phyloP scores from a whole-genome alignment of 2,888 invertebrate species.

The Cryptocephalus primarius region DNA sequence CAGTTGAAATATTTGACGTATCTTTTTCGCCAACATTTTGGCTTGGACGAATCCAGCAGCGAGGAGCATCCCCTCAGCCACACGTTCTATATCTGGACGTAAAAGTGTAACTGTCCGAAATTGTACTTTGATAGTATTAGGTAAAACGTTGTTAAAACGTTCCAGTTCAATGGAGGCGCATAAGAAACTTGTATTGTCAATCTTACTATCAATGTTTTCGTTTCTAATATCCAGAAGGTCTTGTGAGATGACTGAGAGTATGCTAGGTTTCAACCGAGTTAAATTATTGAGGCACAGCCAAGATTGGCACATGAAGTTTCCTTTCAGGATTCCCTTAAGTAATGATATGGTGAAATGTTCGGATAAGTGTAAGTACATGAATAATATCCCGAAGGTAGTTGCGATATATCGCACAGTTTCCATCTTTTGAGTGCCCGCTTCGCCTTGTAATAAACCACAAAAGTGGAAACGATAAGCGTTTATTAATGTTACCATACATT shows the following conservation, averaged over 20 bases:
- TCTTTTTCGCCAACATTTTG: constrained; percentile 60
- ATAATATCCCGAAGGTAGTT: constrained; percentile 53
- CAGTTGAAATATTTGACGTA: constrained; percentile 56
- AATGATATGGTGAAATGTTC: constrained; percentile 47
- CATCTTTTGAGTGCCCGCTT: constrained; percentile 73
- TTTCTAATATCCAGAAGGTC: constrained; percentile 45
- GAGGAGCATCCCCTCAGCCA: constrained; percentile 67
- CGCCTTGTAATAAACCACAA: constrained; percentile 68
- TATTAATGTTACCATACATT: constrained; percentile 69
- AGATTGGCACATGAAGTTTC: constrained; percentile 64
- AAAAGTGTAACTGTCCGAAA: constrained; percentile 77
- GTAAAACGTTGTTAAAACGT: constrained; percentile 48
- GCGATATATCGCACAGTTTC: constrained; percentile 84
- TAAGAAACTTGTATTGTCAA: constrained; percentile 43
- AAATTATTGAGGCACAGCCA: constrained; percentile 83
- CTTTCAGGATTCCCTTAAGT: constrained; percentile 61
- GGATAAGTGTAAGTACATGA: constrained; percentile 69
- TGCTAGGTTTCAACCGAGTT: constrained; percentile 65
- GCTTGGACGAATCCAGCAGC: constrained; percentile 66
- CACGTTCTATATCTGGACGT: constrained; percentile 73
- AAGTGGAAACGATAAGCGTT: constrained; percentile 69
- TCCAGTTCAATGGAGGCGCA: constrained; percentile 53
- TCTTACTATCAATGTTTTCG: too few species aligned
- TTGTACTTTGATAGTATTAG: constrained; percentile 68
- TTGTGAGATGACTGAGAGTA: constrained; percentile 67